These are phyloP conservation scores for Drosophila pectinifera DNA, from an alignment of 1,140 invertebrate genomes.

Conservation along the genomic window DNA sequence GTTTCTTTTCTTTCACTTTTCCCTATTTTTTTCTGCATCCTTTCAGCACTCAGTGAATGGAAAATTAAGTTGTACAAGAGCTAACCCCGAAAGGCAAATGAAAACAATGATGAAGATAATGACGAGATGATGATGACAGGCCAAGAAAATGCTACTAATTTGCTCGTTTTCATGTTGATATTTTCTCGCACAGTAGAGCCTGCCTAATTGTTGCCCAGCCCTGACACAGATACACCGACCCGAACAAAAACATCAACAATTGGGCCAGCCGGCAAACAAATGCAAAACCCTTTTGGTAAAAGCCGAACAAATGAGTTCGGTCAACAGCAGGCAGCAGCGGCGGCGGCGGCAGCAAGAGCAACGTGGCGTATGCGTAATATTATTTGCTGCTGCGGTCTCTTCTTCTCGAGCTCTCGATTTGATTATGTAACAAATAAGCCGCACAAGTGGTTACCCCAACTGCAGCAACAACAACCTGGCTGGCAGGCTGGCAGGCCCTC, in stretches of 20 bases:
- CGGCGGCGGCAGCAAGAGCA: slow-evolving; percentile 11
- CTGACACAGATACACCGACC: slow-evolving; percentile 64
- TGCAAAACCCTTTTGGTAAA: slow-evolving; percentile 45
- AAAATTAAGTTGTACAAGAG: slow-evolving; percentile 71
- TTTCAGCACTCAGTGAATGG: slow-evolving; percentile 47
- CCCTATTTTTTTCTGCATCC: slow-evolving; percentile 15
- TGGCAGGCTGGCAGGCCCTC: background rate
- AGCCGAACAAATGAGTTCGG: slow-evolving; percentile 63
- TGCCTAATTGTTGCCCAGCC: slow-evolving; percentile 78
- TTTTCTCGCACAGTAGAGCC: slow-evolving; percentile 32
- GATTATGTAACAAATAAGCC: slow-evolving; percentile 81
- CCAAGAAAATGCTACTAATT: slow-evolving; percentile 75
- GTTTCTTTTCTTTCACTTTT: slow-evolving; percentile 30
- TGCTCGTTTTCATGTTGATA: slow-evolving; percentile 63
- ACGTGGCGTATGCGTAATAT: slow-evolving; percentile 79
- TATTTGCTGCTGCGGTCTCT: slow-evolving; percentile 57
- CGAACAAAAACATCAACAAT: slow-evolving; percentile 23
- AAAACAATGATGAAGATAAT: slow-evolving; percentile 60
- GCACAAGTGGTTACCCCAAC: slow-evolving; percentile 67
- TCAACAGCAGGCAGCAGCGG: too few species aligned
- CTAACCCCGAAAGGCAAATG: slow-evolving; percentile 71
- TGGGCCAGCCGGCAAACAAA: slow-evolving; percentile 36
- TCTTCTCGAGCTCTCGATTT: slow-evolving; percentile 58
- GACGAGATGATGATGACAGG: slow-evolving; percentile 57
- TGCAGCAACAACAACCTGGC: slow-evolving; percentile 1